Evolutionary conservation across 2,888 invertebrate species (phyloP), one percentile per base, ranked within the genome.

Genomic region (Ligdia adustata): DNA sequence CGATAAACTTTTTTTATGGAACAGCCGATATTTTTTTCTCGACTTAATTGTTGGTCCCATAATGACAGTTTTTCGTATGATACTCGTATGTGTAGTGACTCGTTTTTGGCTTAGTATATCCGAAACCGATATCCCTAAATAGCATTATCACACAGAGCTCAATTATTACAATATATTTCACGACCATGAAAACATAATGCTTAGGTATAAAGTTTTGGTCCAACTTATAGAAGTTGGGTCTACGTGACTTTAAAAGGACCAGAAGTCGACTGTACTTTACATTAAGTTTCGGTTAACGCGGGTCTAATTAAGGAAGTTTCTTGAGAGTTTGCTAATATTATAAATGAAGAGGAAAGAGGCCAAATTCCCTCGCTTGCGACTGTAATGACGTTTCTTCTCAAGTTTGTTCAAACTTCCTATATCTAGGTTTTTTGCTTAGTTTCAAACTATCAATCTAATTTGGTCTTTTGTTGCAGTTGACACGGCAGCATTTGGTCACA

Each of bases 301-400:
- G 69, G 67, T 70, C 72, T 82, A 81, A 81, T 82, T 81, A 81
- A 69, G 70, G 71, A 82, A 82, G 76, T 81, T 82, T 67, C 55
- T 51, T 52, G 55, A 49, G 64, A 77, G 72, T 79, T 80, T 60
- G 72, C 67, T 80, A 75, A 81, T 81, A 79, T 77, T 81, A 77
- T 78, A 76, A 82, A 79, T 79, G 78, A 68, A 73, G 69, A 73
- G 76, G 72, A 76, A 81, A 78, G 73, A 72, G 66, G 69, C 60
- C 59, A 69, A 75, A 73, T 77, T 73, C 61, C 51, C 66, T 65
- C 60, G 58, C 61, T 54, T 60, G 50, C 55, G 58, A 56, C 60
- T 64, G 53, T 72, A 72, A 76, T 69, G 71, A 66, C 67, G 70
- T 76, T 76, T 72, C 65, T 72, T 72, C 64, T 63, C 60, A 62